A percentile compares a stretch with the other conserved stretches of the same genome.
phyloP scores from a whole-genome alignment of 1,140 invertebrate genomes.

The Listronotus bonariensis region DNA sequence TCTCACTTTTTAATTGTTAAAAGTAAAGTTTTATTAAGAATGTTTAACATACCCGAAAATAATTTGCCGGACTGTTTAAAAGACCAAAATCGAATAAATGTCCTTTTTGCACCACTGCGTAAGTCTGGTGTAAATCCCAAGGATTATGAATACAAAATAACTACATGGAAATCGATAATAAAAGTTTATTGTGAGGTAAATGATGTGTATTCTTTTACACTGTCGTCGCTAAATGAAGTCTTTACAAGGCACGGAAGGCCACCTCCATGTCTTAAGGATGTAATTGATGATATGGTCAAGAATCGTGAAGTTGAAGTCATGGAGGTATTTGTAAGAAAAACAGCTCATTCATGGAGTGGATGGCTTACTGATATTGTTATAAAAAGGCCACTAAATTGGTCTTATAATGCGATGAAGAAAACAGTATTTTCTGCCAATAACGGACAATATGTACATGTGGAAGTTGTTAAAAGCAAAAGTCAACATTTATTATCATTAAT shows the following conservation, averaged over 20 bases:
- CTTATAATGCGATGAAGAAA: constrained; percentile 53
- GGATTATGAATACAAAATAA: constrained; percentile 59
- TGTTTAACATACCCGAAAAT: constrained; percentile 46
- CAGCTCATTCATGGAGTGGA: constrained; percentile 48
- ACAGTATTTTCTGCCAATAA: constrained; percentile 38
- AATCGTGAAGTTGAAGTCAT: constrained; percentile 46
- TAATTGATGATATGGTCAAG: constrained; percentile 55
- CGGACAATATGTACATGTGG: constrained; percentile 43
- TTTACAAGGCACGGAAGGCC: constrained; percentile 56
- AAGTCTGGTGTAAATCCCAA: constrained; percentile 57
- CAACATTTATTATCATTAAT: constrained; percentile 33
- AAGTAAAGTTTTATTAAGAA: constrained; percentile 13
- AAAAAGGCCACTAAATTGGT: constrained; percentile 54
- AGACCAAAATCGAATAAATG: constrained; percentile 58
- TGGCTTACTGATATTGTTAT: constrained; percentile 54
- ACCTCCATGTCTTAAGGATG: constrained; percentile 54
- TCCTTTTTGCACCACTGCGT: constrained; percentile 58
- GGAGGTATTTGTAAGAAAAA: constrained; percentile 47
- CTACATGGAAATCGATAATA: constrained; percentile 59
- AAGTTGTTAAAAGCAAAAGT: constrained; percentile 40
- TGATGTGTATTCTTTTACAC: constrained; percentile 51
- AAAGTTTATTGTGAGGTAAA: constrained; percentile 53
- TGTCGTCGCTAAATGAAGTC: constrained; percentile 48
- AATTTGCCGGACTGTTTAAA: constrained; percentile 56
- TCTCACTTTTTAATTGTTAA: neutral